Base-by-base conservation (phyloP, 2,888 invertebrate genomes). In the Tineola bisselliella region DNA sequence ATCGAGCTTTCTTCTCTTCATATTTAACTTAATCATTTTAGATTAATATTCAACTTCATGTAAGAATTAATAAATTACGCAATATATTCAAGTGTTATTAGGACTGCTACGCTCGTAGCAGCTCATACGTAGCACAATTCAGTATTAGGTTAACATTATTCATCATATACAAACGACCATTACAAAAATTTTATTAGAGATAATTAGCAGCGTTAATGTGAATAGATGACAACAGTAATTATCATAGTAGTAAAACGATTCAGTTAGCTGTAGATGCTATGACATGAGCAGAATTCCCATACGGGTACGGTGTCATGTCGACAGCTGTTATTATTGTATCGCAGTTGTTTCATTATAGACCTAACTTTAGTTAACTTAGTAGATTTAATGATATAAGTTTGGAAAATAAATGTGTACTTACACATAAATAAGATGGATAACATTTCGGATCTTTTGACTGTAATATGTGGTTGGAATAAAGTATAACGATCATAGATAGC, bases 231-330 rank as follows among this genome's bases (percentile, higher is more conserved):
- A 38, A 38, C 10, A 38, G 38, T 38, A 4, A 38, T 38, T 38
- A 38, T 38, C 38, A 38, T 38, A 12, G 38, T 38, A 25, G 6
- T 6, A 25, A 6, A 25, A 25, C 25, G 25, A 25, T 25, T 25
- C 6, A 25, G 2, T 4, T 48, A 48, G 4, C 8, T 44, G 44
- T 13, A n/a, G 13, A 48, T 48, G 8, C 15, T 10, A 3, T n/a
- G 38, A 38, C 38, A 38, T n/a, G 17, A 48, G 48, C 15, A 15
- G 48, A 48, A 48, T 48, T 48, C 48, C 48, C 15, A 48, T n/a
- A 48, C 48, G 48, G 48, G 48, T 6, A 8, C 48, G 15, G 48
- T 48, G 48, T 48, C 48, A 48, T 48, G 48, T 48, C 48, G 48
- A 48, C 48, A 38, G 10, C 38, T 38, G 38, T 38, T 38, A 38